Evolutionary conservation across 92 coral and sea anemone species (phyloP).

Genomic region (Ricordea florida): DNA sequence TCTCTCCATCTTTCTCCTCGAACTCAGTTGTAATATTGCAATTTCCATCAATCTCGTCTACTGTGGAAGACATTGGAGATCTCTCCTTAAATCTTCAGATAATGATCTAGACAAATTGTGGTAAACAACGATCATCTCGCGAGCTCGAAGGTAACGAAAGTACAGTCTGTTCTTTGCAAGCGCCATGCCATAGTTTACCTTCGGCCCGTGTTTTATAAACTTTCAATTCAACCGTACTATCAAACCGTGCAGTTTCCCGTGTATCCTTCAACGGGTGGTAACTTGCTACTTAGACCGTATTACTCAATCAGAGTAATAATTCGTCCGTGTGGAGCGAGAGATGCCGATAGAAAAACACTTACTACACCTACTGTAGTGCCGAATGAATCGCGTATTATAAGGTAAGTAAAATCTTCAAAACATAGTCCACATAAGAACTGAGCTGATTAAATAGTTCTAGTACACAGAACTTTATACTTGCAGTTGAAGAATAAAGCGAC

Average conservation of each 20-base stretch:
- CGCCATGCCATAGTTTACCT: slow-evolving; percentile 37
- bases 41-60: slow-evolving; percentile 37
- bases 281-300: slow-evolving; percentile 6
- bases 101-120: neutral
- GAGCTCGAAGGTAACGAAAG: slow-evolving; percentile 9
- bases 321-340: neutral
- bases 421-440: too few species aligned
- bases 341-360: too few species aligned
- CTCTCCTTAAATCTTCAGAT: neutral
- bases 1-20: slow-evolving; percentile 18
- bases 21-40: slow-evolving; percentile 24
- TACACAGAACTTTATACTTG: too few species aligned
- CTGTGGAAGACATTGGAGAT: slow-evolving; percentile 34
- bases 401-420: too few species aligned
- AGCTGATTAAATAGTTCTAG: too few species aligned
- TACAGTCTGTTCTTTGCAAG: slow-evolving; percentile 15
- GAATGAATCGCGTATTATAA: too few species aligned
- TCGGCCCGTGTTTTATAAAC: neutral
- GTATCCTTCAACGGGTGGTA: neutral
- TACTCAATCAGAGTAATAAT: slow-evolving; percentile 2
- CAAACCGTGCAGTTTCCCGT: neutral
- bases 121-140: slow-evolving; percentile 23
- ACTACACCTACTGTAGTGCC: too few species aligned
- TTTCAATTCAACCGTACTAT: neutral
- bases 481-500: too few species aligned